Evolutionary conservation across 2,888 invertebrate genomes (phyloP), one percentile per base, ranked within the genome.

Genomic region (Chalcosyrphus nemorum): DNA sequence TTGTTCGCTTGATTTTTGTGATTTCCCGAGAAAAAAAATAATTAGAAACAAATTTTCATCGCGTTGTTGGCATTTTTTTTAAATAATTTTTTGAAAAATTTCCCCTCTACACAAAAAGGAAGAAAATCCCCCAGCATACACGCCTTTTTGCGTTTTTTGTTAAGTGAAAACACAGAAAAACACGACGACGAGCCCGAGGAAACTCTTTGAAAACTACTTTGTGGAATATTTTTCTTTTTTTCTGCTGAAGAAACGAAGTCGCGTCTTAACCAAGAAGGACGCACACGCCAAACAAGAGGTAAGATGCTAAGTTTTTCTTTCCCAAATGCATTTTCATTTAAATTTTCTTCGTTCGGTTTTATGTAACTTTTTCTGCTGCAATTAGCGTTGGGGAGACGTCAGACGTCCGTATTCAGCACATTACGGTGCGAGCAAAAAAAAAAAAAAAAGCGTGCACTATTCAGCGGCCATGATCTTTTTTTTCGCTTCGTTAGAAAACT

Each of bases 211-310:
- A 61, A 45, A 50, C 47, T 65, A 35, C 61, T 70, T 75, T 56
- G 57, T 82, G 82, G 82, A 82, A 82, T 82, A 82, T 77, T 63
- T 82, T 82, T 81, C 24, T 4, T 24, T n/a, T 82, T 77, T 81
- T 43, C 71, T 76, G 32, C 56, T 56, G 43, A 47, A 82, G 72
- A 77, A 82, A n/a, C n/a, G n/a, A 72, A 72, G 41, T 77, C 27
- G 50, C 71, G 19, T 68, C n/a, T n/a, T n/a, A n/a, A n/a, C n/a
- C n/a, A n/a, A n/a, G n/a, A n/a, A n/a, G n/a, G n/a, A n/a, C n/a
- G n/a, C n/a, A n/a, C n/a, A n/a, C n/a, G n/a, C n/a, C n/a, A n/a
- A n/a, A n/a, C n/a, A n/a, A 38, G 63, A 75, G 63, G 80, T 80
- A 72, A 66, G 17, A 38, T n/a, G n/a, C n/a, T n/a, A 9, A 38